Conservation (phyloP, 2,888 invertebrate genomes). For the Drosophila eohydei region DNA sequence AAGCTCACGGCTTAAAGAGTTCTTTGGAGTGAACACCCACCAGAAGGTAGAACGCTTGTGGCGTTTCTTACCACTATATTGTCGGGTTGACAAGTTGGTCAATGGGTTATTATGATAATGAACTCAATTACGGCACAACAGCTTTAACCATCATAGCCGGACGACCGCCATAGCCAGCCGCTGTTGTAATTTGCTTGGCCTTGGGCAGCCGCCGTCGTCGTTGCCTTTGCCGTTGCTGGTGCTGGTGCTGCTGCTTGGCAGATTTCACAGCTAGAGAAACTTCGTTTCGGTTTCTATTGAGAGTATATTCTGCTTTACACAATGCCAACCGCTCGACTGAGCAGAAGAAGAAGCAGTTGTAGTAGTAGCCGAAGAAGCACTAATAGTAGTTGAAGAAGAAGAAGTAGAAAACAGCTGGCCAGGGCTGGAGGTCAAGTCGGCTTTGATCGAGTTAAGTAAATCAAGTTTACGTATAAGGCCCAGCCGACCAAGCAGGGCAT, state of each 20-base stretch:
- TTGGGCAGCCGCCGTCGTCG: conserved; percentile 32
- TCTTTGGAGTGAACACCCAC: conserved; percentile 29
- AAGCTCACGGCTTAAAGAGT: neutral
- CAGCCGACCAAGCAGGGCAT: conserved; percentile 30
- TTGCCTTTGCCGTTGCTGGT: conserved; percentile 6
- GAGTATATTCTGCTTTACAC: conserved; percentile 64
- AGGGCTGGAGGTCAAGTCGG: conserved; percentile 67
- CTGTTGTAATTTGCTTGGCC: conserved; percentile 45
- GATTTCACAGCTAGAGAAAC: conserved; percentile 75
- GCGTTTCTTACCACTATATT: conserved; percentile 55
- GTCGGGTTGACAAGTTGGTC: conserved; percentile 71
- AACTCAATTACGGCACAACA: conserved; percentile 74
- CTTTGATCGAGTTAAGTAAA: conserved; percentile 63
- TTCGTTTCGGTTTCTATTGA: conserved; percentile 50
- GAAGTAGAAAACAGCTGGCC: conserved; percentile 44
- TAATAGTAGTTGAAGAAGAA: conserved; percentile 24
- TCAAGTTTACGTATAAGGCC: conserved; percentile 61
- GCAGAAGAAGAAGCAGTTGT: conserved; percentile 17
- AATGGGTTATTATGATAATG: conserved; percentile 82
- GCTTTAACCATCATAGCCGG: conserved; percentile 43
- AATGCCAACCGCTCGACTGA: conserved; percentile 60
- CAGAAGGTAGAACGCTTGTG: conserved; percentile 10
- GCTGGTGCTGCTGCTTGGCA: conserved; percentile 53
- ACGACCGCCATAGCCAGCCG: conserved; percentile 41
- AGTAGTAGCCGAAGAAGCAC: conserved; percentile 37